phyloP scores from a whole-genome alignment of 2,113 vertebrate species.

The Stercorarius parasiticus region DNA sequence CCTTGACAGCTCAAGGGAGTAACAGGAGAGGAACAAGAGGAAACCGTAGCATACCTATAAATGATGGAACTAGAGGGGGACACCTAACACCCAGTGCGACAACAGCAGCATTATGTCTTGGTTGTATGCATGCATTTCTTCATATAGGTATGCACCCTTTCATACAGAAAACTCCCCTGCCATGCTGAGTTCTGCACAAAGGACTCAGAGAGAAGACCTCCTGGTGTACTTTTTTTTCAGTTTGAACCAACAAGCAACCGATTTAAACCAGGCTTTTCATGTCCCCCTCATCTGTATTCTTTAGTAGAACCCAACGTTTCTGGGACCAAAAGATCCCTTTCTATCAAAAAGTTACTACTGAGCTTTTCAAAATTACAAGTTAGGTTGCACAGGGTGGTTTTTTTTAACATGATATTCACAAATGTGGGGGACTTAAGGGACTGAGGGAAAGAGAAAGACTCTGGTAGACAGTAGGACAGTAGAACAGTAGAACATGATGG shows the following conservation, averaged over 20 bases:
- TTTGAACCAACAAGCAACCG: background rate
- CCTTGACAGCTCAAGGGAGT: fast-evolving
- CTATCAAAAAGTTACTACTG: background rate
- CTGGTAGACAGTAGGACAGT: background rate
- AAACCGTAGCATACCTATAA: fast-evolving
- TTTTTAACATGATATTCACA: background rate
- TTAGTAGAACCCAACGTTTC: background rate
- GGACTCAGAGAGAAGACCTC: background rate
- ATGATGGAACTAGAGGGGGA: background rate
- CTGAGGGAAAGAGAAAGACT: background rate
- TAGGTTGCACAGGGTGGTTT: background rate
- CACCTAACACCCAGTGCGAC: background rate
- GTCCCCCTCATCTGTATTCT: background rate
- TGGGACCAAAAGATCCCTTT: background rate
- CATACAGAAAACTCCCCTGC: background rate
- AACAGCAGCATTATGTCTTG: background rate
- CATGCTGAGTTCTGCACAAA: background rate
- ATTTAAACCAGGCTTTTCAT: background rate
- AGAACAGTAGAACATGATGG: background rate
- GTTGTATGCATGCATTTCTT: background rate
- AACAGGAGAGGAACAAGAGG: background rate
- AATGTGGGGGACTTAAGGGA: background rate
- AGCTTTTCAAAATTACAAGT: background rate
- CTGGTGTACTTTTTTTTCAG: background rate
- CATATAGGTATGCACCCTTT: background rate